Conservation (phyloP, 2,888 invertebrate species). For the Eustalomyia histrio region DNA sequence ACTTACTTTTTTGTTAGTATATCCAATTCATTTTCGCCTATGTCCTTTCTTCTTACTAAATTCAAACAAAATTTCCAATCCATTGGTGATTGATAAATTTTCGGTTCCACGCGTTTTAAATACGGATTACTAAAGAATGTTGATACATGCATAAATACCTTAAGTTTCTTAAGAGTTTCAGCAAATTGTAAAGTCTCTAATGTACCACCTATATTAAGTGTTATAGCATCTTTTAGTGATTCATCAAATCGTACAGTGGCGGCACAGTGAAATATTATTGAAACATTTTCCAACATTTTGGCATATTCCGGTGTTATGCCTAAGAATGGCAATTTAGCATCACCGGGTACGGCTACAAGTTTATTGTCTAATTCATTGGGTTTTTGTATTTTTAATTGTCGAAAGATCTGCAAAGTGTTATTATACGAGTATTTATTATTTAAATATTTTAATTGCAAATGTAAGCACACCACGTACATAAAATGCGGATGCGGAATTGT, state of each 20-base stretch:
- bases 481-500: too few species aligned
- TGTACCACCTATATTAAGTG: conserved; percentile 84
- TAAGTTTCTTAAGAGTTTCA: conserved; percentile 80
- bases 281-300: conserved; percentile 80
- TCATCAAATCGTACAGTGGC: conserved; percentile 92
- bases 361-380: conserved; percentile 71
- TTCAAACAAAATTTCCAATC: conserved; percentile 73
- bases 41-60: conserved; percentile 67
- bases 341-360: conserved; percentile 73
- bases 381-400: conserved; percentile 67
- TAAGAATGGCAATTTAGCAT: conserved; percentile 68
- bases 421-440: background rate
- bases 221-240: conserved; percentile 83
- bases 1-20: conserved; percentile 72
- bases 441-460: background rate
- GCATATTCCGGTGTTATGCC: conserved; percentile 70
- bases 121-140: conserved; percentile 93
- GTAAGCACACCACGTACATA: too few species aligned
- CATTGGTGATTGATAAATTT: conserved; percentile 71
- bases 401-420: conserved; percentile 68
- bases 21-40: conserved; percentile 65
- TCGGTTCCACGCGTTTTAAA: conserved; percentile 85
- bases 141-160: conserved; percentile 89
- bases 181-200: conserved; percentile 83
- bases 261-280: conserved; percentile 88